Base-by-base conservation (phyloP, 2,113 vertebrate genomes). In the Thomomys bottae region DNA sequence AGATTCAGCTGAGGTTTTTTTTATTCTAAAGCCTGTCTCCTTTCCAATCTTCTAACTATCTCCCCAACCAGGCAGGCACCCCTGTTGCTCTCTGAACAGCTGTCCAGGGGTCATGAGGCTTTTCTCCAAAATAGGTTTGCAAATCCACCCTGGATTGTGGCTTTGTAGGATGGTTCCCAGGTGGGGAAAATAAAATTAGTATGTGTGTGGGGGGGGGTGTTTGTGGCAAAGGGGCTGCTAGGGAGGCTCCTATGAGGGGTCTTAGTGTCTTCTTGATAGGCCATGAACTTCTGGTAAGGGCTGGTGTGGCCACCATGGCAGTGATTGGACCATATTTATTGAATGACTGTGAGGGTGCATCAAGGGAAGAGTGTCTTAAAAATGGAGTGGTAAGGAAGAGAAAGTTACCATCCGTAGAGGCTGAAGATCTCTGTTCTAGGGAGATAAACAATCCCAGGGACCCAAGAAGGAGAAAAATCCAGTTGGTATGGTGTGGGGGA, bases 1-100 rank as follows among this genome's bases (percentile, higher is more conserved):
- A 14, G 72, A n/a, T 59, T 87, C 61, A 87, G 67, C 66, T 32
- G 70, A 45, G 49, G 28, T 34, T 87, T 70, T 87, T 70, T 91
- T 24, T 38, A 57, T 38, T 34, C 82, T 71, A 30, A 68, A 63
- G 38, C 72, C 36, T 15, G 5, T 1, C 14, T 28, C 40, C 42
- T 70, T 82, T 36, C 76, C 0, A 1, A 66, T 34, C 18, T 6
- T 21, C 12, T 5, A 2, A 45, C 49, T 34, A 32, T 45, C 40
- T 63, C 70, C 45, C 68, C 5, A 5, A 6, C 10, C 36, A 67
- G 81, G 21, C 8, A 5, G 70, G 38, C 59, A 73, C 61, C 4
- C 38, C 45, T 63, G 30, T 68, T 7, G 42, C 82, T 83, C 72
- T 61, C 40, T 21, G 73, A 77, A 61, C 49, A 7, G 1, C 67